Percentiles rank a stretch among this genome's conserved stretches.
phyloP scores from a whole-genome alignment of 2,888 invertebrate species.

The Ectropis crepuscularia region DNA sequence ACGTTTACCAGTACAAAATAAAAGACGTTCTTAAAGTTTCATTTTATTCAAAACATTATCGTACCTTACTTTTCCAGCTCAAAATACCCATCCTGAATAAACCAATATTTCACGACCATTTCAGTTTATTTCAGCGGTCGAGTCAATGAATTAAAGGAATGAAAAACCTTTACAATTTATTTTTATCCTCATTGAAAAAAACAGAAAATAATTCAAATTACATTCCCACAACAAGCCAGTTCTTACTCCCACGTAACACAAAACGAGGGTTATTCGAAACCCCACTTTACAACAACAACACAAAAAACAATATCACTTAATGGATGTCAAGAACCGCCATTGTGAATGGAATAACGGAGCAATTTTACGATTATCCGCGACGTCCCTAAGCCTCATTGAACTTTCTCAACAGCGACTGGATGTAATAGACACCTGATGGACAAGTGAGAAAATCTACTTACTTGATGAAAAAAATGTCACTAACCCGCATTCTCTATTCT shows the following conservation, averaged over 20 bases:
- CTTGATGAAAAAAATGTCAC: too few species aligned
- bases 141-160: not conserved
- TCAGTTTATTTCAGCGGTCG: too few species aligned
- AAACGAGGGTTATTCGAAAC: constrained; percentile 24
- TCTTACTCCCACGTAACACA: constrained; percentile 22
- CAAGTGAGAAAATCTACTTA: not conserved
- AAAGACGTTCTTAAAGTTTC: too few species aligned
- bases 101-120: too few species aligned
- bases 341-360: constrained; percentile 47
- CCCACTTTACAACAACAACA: constrained; percentile 35
- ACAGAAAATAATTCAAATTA: constrained; percentile 10
- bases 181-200: not conserved
- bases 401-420: constrained; percentile 28
- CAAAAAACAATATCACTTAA: constrained; percentile 44
- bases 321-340: constrained; percentile 40
- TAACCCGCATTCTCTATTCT: too few species aligned
- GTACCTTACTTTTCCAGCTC: too few species aligned
- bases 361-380: constrained; percentile 58
- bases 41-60: too few species aligned
- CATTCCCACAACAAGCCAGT: constrained; percentile 15
- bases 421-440: constrained; percentile 6
- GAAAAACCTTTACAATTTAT: not conserved
- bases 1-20: too few species aligned
- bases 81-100: too few species aligned
- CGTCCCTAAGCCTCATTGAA: constrained; percentile 52